Conservation (phyloP, 2,888 invertebrate genomes). For the Lysandra bellargus region DNA sequence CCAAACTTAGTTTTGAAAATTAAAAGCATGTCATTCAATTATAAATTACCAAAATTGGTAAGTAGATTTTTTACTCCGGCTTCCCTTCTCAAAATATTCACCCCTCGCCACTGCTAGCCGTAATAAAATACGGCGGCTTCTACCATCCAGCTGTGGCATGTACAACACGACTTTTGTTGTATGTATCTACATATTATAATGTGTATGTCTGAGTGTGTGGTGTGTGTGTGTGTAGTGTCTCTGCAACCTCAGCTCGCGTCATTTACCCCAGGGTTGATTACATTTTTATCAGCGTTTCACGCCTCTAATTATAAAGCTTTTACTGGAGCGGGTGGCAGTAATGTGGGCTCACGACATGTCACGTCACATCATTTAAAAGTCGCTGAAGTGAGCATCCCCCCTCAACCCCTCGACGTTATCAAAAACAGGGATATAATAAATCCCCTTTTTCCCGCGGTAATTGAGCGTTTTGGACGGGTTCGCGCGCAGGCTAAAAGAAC, state of each 20-base stretch:
- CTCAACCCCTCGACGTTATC: neutral
- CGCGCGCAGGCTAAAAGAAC: neutral
- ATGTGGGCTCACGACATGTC: neutral
- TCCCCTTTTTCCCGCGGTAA: neutral
- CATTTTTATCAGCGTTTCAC: neutral
- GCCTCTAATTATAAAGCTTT: constrained; percentile 1
- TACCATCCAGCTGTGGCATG: no score
- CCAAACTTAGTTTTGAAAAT: no score
- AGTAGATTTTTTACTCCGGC: no score
- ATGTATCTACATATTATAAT: no score
- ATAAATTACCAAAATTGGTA: no score
- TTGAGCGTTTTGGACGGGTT: neutral
- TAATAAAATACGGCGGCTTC: no score
- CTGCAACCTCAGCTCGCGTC: neutral
- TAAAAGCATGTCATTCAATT: no score
- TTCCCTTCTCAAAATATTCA: no score
- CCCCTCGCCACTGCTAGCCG: no score
- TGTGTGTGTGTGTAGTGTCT: neutral
- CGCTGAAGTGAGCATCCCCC: neutral
- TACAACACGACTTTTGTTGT: no score
- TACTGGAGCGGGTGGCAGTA: neutral
- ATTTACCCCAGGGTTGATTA: neutral
- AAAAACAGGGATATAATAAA: neutral
- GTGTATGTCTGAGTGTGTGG: neutral
- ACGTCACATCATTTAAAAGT: neutral